phyloP scores from a whole-genome alignment of 2,113 vertebrate species.

The Orientallactaga bullata region DNA sequence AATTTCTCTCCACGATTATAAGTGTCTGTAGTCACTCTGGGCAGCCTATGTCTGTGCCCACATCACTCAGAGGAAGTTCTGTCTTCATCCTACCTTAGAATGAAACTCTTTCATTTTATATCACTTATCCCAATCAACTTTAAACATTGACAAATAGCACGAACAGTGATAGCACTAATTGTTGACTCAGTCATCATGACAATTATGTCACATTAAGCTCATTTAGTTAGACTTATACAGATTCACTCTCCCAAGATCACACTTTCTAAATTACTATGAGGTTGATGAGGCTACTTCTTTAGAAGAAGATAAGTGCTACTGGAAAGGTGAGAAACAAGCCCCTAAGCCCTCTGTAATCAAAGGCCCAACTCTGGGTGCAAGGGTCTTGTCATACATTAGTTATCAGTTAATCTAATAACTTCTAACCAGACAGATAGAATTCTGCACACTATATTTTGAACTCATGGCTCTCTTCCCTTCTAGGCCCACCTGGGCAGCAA shows the following conservation, averaged over 20 bases:
- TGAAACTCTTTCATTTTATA: slow-evolving; percentile 6
- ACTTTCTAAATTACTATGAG: background rate
- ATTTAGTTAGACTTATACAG: background rate
- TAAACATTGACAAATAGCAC: background rate
- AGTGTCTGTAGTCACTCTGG: background rate
- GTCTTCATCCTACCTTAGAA: background rate
- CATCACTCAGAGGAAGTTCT: background rate
- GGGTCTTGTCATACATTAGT: too few relatives aligned
- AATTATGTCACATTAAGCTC: background rate
- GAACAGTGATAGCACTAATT: background rate
- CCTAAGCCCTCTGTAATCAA: background rate
- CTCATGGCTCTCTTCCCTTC: background rate
- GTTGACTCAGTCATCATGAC: background rate
- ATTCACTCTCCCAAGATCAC: background rate
- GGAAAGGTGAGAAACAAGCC: background rate
- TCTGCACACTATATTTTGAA: background rate
- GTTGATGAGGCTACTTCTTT: background rate
- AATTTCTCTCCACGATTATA: background rate
- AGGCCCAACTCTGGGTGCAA: background rate
- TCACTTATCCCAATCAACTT: background rate
- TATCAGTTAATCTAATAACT: background rate
- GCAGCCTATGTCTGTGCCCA: background rate
- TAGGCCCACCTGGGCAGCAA: background rate
- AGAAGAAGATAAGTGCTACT: background rate
- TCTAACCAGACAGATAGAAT: background rate